These are phyloP conservation scores for Meloidogyne chitwoodi DNA, from an alignment of 1,140 invertebrate species.

Conservation along the genomic window DNA sequence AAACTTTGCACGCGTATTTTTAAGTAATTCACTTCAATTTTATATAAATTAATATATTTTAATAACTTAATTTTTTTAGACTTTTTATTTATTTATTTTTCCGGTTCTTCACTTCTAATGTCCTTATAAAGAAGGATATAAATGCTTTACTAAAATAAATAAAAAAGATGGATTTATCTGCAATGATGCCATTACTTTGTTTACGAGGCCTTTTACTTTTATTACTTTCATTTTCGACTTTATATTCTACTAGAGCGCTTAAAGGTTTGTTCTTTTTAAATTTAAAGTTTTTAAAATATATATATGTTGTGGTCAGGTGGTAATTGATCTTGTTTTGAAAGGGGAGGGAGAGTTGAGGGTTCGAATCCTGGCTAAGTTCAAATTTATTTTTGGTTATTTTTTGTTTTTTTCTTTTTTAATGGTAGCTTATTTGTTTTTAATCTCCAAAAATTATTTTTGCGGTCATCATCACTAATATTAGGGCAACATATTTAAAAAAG, in stretches of 20 bases:
- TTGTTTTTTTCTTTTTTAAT: background rate
- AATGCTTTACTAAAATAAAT: background rate
- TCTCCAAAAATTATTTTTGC: no score
- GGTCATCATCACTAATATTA: no score
- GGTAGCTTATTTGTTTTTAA: no score
- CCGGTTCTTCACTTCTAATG: background rate
- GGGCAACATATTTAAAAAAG: no score
- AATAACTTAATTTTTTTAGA: no score
- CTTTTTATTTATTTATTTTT: background rate
- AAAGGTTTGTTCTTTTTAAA: constrained; percentile 14
- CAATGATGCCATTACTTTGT: background rate
- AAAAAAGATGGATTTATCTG: background rate
- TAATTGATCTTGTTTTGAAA: background rate
- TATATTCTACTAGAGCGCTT: constrained; percentile 29
- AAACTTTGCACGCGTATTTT: no score
- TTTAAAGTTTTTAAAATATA: background rate
- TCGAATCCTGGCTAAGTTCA: background rate
- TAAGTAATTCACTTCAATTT: no score
- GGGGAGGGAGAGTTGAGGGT: background rate
- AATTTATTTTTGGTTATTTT: background rate
- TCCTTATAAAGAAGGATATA: background rate
- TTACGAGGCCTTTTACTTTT: constrained; percentile 12
- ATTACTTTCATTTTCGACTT: constrained; percentile 26
- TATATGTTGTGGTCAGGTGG: background rate
- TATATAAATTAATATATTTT: no score